Evolutionary conservation across 2,113 vertebrate genomes (phyloP), one percentile per base, ranked within the genome.

Genomic region (Chrysemys picta): DNA sequence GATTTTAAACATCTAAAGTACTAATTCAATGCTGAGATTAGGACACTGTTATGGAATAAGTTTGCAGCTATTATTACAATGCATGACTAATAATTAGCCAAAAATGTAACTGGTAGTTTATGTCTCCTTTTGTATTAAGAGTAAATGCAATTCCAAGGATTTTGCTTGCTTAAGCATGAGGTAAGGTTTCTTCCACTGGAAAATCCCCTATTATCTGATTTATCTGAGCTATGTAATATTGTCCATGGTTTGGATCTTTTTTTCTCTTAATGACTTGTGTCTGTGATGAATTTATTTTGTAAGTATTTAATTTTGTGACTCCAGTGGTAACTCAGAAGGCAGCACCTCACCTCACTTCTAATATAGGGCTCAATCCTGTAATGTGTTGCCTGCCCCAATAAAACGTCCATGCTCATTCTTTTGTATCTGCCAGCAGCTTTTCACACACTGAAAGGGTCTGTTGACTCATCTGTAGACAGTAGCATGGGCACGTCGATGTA

Each of bases 161-260:
- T 98, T 97, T 82, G 91, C 82, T 97, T 91, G 69, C 92, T 93
- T 79, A 87, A 94, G 82, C 59, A 96, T 98, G 96, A 98, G 91
- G 91, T 97, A 94, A 97, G 94, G 89, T 95, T 97, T 97, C 92
- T 94, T 97, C 94, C 95, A 95, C n/a, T 96, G 95, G 96, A 97
- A 98, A 97, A 97, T 94, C 97, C 93, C 93, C 94, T 94, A 81
- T 89, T 97, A 96, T 88, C 89, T 85, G 91, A 93, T 90, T 97
- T 98, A 88, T 91, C 82, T 93, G 59, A 86, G 95, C 91, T 96
- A 94, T 89, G 89, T 97, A 94, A 97, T 84, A 94, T 38, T 81
- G 88, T 87, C 90, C 80, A 82, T 57, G 45, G 50, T 47, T 90
- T 89, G 85, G 69, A 22, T 54, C 95, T 97, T 96, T 88, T 85